phyloP scores from a whole-genome alignment of 2,797 vertebrate genomes.

The Neosilurus mollespiculum region DNA sequence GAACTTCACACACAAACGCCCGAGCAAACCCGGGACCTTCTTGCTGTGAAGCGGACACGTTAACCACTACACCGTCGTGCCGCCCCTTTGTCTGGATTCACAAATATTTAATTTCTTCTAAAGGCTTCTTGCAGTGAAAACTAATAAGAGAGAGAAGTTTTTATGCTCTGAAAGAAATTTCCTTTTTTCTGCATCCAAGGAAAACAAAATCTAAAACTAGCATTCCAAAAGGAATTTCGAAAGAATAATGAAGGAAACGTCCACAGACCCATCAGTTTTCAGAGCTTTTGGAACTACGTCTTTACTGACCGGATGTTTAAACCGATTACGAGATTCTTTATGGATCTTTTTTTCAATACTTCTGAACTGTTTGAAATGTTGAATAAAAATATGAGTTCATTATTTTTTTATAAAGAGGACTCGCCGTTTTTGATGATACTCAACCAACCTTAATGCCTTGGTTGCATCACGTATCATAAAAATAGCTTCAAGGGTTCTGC shows the following conservation, averaged over 20 bases:
- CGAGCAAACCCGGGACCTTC: too few species aligned
- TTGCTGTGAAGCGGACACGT: too few species aligned
- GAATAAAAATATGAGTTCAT: not conserved
- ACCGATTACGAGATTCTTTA: not conserved
- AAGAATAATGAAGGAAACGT: not conserved
- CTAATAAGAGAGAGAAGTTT: too few species aligned
- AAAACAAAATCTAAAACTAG: not conserved
- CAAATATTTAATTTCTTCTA: not conserved
- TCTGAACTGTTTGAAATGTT: not conserved
- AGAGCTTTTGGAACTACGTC: not conserved
- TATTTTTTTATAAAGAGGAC: not conserved
- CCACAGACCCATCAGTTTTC: not conserved
- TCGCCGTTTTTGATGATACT: not conserved
- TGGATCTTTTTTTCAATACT: not conserved
- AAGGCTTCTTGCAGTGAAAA: not conserved
- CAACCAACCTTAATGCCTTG: not conserved
- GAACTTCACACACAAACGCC: too few species aligned
- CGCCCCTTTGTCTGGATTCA: not conserved
- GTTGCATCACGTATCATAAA: not conserved
- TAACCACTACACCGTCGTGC: too few species aligned
- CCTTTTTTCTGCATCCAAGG: not conserved
- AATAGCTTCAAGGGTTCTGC: not conserved
- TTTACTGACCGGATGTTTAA: not conserved
- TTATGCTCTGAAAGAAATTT: not conserved
- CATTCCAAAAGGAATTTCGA: not conserved